Evolutionary conservation across 2,797 vertebrate species (phyloP).

Genomic region (Tauraco hartlaubi): DNA sequence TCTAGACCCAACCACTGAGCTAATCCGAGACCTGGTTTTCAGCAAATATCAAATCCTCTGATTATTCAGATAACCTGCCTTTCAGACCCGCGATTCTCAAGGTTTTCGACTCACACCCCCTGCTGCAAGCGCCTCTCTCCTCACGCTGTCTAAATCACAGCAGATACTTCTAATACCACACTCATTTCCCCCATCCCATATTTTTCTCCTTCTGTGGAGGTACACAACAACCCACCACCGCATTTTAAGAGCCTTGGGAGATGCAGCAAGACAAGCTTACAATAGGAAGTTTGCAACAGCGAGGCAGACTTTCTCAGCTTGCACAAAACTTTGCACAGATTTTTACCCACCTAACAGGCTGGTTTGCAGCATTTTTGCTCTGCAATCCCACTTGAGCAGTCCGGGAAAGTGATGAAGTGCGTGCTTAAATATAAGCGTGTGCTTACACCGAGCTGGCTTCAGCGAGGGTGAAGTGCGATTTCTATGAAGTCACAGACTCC

Average conservation of each 20-base stretch:
- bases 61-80: neutral
- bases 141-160: neutral
- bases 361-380: neutral
- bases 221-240: rapidly evolving
- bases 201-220: neutral
- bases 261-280: neutral
- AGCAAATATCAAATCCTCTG: neutral
- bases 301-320: neutral
- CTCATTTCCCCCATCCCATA: neutral
- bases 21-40: neutral
- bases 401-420: neutral
- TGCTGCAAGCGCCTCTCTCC: rapidly evolving
- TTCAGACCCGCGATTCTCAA: rapidly evolving
- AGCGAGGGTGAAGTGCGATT: neutral
- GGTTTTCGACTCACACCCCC: rapidly evolving
- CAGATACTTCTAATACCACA: rapidly evolving
- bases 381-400: neutral
- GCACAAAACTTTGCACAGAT: neutral
- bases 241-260: neutral
- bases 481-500: neutral
- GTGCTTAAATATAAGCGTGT: neutral
- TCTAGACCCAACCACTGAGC: neutral
- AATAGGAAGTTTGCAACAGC: neutral
- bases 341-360: neutral
- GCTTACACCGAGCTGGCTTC: neutral